Base-by-base conservation (phyloP, 2,888 invertebrate species). In the Tetrapedia diversipes region DNA sequence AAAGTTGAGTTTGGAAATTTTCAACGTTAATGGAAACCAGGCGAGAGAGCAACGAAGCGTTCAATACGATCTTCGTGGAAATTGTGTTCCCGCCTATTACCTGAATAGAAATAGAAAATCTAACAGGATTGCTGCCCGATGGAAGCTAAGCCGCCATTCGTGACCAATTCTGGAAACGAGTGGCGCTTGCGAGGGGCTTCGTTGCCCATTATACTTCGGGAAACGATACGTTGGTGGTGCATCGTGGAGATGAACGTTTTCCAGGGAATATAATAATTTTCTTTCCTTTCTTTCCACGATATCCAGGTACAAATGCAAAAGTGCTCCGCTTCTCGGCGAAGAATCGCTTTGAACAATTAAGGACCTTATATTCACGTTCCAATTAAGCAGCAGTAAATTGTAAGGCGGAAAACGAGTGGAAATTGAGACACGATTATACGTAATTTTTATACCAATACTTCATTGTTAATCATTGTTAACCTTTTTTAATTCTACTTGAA, bases 21-120 rank as follows among this genome's bases (percentile, higher is more conserved):
- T 27, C 16, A 43, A 43, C 39, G 16, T 24, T 16, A 16, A 8
- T 8, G n/a, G 51, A n/a, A 11, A 11, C 27, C 14, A n/a, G n/a
- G n/a, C n/a, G n/a, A 0, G 22, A 11, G 4, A 29, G 11, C 51
- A 29, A 41, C 24, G 51, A 32, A 8, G 6, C 19, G 54, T 45
- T 60, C 51, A 71, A 60, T 47, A 47, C n/a, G 45, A 73, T 69
- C 61, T 68, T 45, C 43, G 29, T 39, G 39, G 39, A 61, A 73
- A 73, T 61, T 39, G 54, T 54, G 27, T 39, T 54, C 27, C n/a
- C n/a, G 14, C 8, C n/a, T 49, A 43, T 71, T 54, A 34, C 19
- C 10, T 16, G 22, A 39, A 68, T 27, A 49, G 24, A 61, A 61
- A 39, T 49, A 57, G 47, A 70, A 63, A 54, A 70, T 63, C 34